Conservation (phyloP, 2,888 invertebrate genomes). For the Mythimna albipuncta region DNA sequence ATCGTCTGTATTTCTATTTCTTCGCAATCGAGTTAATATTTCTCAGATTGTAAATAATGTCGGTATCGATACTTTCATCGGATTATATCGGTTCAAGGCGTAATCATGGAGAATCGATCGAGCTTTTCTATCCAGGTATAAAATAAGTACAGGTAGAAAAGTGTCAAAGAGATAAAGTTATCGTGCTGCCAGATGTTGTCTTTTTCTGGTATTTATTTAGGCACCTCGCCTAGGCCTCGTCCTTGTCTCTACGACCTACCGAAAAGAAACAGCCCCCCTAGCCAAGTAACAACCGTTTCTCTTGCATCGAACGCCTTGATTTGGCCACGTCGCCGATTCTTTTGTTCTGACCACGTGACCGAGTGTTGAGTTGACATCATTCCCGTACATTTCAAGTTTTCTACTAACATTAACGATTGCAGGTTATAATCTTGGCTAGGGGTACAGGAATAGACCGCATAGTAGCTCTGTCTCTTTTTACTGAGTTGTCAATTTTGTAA, state of each 20-base stretch:
- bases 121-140: not conserved
- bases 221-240: too few species aligned
- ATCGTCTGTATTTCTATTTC: not conserved
- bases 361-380: too few species aligned
- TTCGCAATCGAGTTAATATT: slow-evolving; percentile 19
- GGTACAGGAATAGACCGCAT: not conserved
- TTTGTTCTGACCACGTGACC: too few species aligned
- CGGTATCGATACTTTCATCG: slow-evolving; percentile 49
- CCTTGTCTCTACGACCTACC: too few species aligned
- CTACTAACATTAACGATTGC: too few species aligned
- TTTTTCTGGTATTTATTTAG: not conserved
- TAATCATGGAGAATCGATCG: not conserved
- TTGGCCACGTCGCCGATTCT: too few species aligned
- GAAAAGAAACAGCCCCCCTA: not conserved
- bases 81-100: slow-evolving; percentile 29
- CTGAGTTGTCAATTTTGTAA: not conserved
- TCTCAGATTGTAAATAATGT: slow-evolving; percentile 42
- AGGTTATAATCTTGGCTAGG: too few species aligned
- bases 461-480: not conserved
- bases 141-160: not conserved
- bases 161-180: too few species aligned
- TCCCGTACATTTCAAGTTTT: too few species aligned
- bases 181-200: not conserved
- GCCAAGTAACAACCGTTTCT: too few species aligned
- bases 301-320: too few species aligned